Conservation (phyloP, 2,797 vertebrate species). For the Simalia tracyae region DNA sequence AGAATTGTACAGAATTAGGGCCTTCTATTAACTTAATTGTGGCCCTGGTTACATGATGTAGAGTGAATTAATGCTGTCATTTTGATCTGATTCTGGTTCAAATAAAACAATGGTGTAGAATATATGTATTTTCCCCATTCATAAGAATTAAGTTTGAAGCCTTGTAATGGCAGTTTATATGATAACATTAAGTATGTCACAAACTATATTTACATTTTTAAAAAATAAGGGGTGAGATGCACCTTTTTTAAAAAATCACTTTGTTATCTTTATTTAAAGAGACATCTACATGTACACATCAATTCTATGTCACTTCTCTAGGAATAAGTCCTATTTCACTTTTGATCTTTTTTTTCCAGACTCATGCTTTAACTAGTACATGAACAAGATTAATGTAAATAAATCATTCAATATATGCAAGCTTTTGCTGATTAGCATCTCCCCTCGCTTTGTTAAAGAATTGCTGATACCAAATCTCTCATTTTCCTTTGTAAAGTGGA, state of each 20-base stretch:
- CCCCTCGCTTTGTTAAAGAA: not conserved
- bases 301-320: too few species aligned
- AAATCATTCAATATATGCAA: not conserved
- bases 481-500: not conserved
- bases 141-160: not conserved
- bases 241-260: not conserved
- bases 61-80: conserved; percentile 8
- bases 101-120: conserved; percentile 17
- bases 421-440: not conserved
- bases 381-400: not conserved
- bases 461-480: not conserved
- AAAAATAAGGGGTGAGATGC: not conserved
- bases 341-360: not conserved
- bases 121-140: conserved; percentile 8
- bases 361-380: not conserved
- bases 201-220: not conserved
- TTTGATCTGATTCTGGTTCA: conserved; percentile 4
- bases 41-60: not conserved
- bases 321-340: not conserved
- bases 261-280: not conserved
- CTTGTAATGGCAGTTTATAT: not conserved
- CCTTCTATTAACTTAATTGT: not conserved
- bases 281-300: not conserved
- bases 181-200: conserved; percentile 4
- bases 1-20: not conserved